These are phyloP conservation scores for Lasioglossum baleicum DNA, from an alignment of 1,140 invertebrate genomes.

Conservation along the genomic window DNA sequence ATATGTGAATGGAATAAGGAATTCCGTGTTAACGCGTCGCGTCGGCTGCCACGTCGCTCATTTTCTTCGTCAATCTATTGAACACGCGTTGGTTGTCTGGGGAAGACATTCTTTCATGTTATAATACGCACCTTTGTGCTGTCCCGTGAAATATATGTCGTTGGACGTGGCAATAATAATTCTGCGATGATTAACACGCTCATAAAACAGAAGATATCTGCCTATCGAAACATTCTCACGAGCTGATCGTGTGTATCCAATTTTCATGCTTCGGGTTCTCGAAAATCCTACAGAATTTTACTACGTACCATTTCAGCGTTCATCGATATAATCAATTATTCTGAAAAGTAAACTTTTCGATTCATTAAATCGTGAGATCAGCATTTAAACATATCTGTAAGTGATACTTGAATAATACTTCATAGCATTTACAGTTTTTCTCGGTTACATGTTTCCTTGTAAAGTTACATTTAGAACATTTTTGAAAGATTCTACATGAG, in stretches of 20 bases:
- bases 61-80: background rate
- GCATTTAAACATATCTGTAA: too few relatives aligned
- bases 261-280: too few relatives aligned
- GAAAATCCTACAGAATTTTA: too few relatives aligned
- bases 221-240: background rate
- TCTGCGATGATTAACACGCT: background rate
- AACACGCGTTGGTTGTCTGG: background rate
- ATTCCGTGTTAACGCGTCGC: background rate
- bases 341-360: too few relatives aligned
- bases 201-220: background rate
- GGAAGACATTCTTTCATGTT: background rate
- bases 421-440: too few relatives aligned
- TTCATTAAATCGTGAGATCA: too few relatives aligned
- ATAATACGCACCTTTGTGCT: background rate
- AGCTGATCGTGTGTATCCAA: background rate
- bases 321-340: too few relatives aligned
- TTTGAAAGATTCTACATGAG: too few relatives aligned
- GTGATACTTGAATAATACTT: too few relatives aligned
- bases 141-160: background rate
- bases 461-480: too few relatives aligned
- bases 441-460: too few relatives aligned
- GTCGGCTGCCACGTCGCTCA: background rate
- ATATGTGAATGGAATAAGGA: slow-evolving; percentile 44
- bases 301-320: too few relatives aligned
- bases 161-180: background rate